Base-by-base conservation (phyloP, 1,140 invertebrate species). In the Caenorhabditis elegans region DNA sequence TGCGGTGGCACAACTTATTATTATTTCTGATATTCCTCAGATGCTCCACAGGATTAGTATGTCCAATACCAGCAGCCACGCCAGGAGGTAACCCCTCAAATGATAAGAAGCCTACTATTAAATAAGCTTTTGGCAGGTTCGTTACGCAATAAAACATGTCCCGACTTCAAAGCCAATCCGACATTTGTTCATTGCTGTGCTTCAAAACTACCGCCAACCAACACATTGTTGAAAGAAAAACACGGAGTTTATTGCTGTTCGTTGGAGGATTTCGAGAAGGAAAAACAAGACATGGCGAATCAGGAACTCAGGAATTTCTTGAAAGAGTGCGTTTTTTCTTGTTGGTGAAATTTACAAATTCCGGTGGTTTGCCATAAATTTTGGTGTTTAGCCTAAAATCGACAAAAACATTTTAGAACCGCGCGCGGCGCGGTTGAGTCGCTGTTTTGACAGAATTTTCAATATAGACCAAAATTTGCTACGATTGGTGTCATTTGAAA, bases 121-220 rank as follows among this genome's bases (percentile, higher is more conserved):
- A n/a, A 60, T 15, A 0, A 31, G 26, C 17, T 60, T 3, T 47
- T 47, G 46, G 17, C 48, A 78, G 77, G 77, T 24, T 26, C 19
- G 8, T 28, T 51, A 11, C 34, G 34, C 24, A 79, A 79, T 47
- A 60, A 65, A 34, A 79, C 78, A 24, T 79, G 78, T 79, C 78
- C 78, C 11, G 78, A 60, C 53, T 79, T 79, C 78, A 79, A 79
- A 55, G 53, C 78, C 13, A 46, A 46, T 53, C 34, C 43, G 39
- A 43, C 43, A 36, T 49, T 48, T 53, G 53, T 79, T 13, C 55
- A 65, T 22, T 79, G 78, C 78, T 79, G 78, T 39, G 39, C 48
- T 36, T 79, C 78, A 24, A 79, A 79, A 65, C 55, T 79, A 22
- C 78, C 78, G 34, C 55, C 55, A n/a, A 79, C 51, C 78, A 65